A percentile compares a stretch with the other conserved stretches of the same genome.
Evolutionary conservation across 2,888 invertebrate genomes (phyloP).

Genomic region (Lymantria monacha): DNA sequence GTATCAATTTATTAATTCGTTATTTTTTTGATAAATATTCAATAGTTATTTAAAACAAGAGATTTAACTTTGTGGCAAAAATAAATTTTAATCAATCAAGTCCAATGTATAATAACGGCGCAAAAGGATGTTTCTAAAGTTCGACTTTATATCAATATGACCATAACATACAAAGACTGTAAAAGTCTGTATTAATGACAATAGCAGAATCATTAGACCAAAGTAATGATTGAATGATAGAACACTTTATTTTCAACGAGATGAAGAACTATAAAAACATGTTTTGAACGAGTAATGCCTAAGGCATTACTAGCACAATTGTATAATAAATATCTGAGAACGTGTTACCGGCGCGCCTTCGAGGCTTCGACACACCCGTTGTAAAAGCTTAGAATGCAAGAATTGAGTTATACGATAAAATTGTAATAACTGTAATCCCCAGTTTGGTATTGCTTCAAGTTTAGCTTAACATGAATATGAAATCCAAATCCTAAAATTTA

Average conservation of each 20-base stretch:
- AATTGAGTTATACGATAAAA: slow-evolving; percentile 9
- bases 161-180: neutral
- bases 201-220: slow-evolving; percentile 3
- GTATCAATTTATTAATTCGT: no score
- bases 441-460: no score
- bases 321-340: neutral
- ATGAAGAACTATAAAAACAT: slow-evolving; percentile 7
- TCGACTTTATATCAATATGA: no score
- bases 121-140: no score
- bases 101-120: no score
- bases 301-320: slow-evolving; percentile 8
- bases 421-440: neutral
- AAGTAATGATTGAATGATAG: slow-evolving; percentile 10
- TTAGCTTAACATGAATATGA: no score
- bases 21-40: no score
- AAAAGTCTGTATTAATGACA: slow-evolving; percentile 1
- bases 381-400: slow-evolving; percentile 2
- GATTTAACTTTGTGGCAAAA: no score
- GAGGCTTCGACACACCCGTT: slow-evolving; percentile 7
- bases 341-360: slow-evolving; percentile 6
- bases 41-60: no score
- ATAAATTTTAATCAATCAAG: no score
- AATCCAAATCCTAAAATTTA: no score
- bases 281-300: slow-evolving; percentile 21
- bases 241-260: slow-evolving; percentile 4